phyloP scores from a whole-genome alignment of 2,797 vertebrate genomes.

The Saxicola maurus region DNA sequence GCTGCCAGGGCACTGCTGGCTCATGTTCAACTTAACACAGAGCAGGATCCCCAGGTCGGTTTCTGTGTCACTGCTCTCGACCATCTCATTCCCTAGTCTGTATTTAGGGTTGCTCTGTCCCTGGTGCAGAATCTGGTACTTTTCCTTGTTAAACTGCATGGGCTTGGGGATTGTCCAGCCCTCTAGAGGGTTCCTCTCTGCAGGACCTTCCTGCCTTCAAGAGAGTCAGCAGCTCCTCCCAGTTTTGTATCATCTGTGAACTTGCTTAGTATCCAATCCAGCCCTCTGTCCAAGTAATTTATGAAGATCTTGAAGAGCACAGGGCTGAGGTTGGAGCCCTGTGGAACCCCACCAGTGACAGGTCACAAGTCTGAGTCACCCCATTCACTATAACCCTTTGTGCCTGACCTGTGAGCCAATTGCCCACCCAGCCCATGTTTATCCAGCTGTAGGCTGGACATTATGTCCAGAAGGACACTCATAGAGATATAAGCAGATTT shows the following conservation, averaged over 20 bases:
- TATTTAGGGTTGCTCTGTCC: neutral
- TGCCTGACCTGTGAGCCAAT: too few relatives aligned
- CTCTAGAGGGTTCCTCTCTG: too few relatives aligned
- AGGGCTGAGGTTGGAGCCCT: neutral
- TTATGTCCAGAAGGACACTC: neutral
- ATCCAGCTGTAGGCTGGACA: neutral
- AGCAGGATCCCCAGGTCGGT: fast-evolving
- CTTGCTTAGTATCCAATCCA: neutral
- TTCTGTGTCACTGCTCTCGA: neutral
- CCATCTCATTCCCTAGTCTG: neutral
- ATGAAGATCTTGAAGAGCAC: neutral
- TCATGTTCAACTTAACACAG: fast-evolving
- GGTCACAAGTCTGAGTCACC: too few relatives aligned
- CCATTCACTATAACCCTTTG: too few relatives aligned
- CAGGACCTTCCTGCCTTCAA: neutral
- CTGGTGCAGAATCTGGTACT: neutral
- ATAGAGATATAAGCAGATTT: neutral
- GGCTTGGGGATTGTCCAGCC: fast-evolving
- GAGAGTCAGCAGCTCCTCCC: neutral
- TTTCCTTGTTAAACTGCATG: too few relatives aligned
- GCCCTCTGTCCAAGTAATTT: neutral
- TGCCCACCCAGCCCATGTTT: neutral
- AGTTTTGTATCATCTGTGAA: neutral
- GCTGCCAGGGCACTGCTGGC: neutral
- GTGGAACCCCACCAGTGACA: neutral